A percentile compares a stretch with the other conserved stretches of the same genome.
Evolutionary conservation across 2,113 vertebrate species (phyloP).

Genomic region (Thamnaconus septentrionalis): DNA sequence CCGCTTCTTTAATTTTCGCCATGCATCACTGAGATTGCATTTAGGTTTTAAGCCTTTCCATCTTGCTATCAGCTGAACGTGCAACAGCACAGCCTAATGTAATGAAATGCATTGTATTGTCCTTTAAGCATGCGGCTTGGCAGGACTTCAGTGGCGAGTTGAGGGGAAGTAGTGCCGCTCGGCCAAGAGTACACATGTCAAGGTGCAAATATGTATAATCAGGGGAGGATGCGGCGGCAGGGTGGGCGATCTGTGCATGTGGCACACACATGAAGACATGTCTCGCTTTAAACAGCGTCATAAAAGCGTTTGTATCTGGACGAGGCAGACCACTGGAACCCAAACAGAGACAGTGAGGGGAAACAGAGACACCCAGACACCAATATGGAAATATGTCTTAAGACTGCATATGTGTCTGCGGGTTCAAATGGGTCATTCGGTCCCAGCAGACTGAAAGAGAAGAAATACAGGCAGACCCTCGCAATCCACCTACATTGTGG

Average conservation of each 20-base stretch:
- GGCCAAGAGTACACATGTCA: conserved; percentile 6
- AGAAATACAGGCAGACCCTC: conserved; percentile 32
- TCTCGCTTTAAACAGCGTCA: not conserved
- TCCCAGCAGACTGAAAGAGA: conserved; percentile 38
- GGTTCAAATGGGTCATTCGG: conserved; percentile 35
- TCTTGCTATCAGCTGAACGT: too few relatives aligned
- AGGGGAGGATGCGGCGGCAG: too few relatives aligned
- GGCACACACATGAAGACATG: too few relatives aligned
- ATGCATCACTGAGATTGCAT: too few relatives aligned
- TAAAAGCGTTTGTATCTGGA: not conserved
- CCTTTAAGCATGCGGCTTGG: conserved; percentile 9
- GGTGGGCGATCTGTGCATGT: too few relatives aligned
- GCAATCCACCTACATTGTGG: conserved; percentile 39
- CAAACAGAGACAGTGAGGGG: not conserved
- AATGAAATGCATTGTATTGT: conserved; percentile 1
- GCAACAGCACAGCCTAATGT: not conserved
- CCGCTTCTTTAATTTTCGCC: too few relatives aligned
- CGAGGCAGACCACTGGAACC: too few relatives aligned
- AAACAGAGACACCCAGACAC: not conserved
- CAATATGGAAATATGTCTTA: not conserved
- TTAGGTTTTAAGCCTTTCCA: too few relatives aligned
- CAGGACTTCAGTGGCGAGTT: not conserved
- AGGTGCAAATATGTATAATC: conserved; percentile 14
- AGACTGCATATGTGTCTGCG: conserved; percentile 22
- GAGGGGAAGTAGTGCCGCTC: conserved; percentile 1